Base-by-base conservation (phyloP, 2,797 vertebrate species). In the Remorina albescens region DNA sequence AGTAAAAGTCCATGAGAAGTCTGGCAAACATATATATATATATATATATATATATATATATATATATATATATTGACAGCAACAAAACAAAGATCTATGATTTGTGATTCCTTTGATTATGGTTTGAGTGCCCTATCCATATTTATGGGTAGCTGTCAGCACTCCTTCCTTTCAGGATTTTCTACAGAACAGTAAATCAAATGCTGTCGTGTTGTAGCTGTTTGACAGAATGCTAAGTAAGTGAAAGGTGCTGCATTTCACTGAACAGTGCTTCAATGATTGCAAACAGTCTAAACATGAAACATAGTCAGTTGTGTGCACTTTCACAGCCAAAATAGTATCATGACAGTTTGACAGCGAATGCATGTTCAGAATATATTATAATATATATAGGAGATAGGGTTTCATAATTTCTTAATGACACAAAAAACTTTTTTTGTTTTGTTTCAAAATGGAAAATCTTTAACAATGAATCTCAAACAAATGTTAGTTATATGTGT, bases 71-170 rank as follows among this genome's bases (percentile, higher is more conserved):
- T 78, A 85, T 63, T 74, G 78, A 84, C 71, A 76, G 67, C 60
- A 46, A 61, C 61, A 71, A 85, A 82, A 87, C 80, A 72, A 79
- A 81, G 86, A 77, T 79, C 28, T 26, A 76, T 87, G 78, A 91
- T 88, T 89, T 90, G 81, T 86, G 76, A 84, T 80, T 80, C 46
- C 47, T 88, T 86, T 89, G 80, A 92, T 90, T 88, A 75, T 56
- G 36, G 65, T 88, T 88, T 87, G 81, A 90, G 72, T 78, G 61
- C 59, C 55, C 51, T 68, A 65, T 91, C 80, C 79, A 90, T 91
- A 91, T 92, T 89, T 89, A 88, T 89, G 62, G 63, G 57, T 34
- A 50, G 75, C 80, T 83, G 86, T 85, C 83, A 86, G 71, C 74
- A 58, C 62, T 80, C 47, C 39, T 81, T 78, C 28, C 67, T 34